A percentile compares a stretch with the other conserved stretches of the same genome.
Evolutionary conservation across 2,797 vertebrate species (phyloP).

Genomic region (Cynopterus sphinx): DNA sequence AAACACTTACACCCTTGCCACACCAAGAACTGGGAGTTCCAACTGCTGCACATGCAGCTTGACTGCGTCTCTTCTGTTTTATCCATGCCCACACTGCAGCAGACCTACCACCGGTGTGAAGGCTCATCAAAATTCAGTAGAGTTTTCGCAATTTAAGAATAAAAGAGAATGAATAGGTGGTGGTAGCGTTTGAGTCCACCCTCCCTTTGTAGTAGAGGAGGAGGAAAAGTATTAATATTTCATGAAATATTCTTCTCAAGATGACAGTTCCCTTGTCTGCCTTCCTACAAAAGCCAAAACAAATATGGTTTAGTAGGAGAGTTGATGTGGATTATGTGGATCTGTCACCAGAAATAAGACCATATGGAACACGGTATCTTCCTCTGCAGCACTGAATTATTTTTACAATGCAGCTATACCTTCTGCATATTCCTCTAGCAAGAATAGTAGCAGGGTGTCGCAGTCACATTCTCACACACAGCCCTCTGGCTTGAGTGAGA

Average conservation of each 20-base stretch:
- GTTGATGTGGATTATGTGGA: background rate
- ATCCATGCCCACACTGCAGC: background rate
- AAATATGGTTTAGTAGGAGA: conserved; percentile 8
- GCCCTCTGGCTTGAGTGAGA: background rate
- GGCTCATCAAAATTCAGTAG: background rate
- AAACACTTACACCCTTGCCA: fast-evolving
- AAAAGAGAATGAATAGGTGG: background rate
- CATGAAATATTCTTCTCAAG: background rate
- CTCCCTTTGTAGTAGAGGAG: background rate
- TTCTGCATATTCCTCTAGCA: conserved; percentile 36
- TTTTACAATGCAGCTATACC: conserved; percentile 42
- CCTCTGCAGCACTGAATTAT: conserved; percentile 53
- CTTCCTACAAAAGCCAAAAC: conserved; percentile 8
- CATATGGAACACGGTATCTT: conserved; percentile 58
- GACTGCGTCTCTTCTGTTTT: background rate
- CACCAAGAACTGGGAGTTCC: background rate
- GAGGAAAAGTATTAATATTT: background rate
- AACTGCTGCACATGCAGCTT: fast-evolving
- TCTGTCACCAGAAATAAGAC: conserved; percentile 45
- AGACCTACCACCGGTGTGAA: background rate
- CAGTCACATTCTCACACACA: conserved; percentile 15
- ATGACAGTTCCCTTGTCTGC: background rate
- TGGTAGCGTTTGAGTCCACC: background rate
- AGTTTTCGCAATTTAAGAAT: background rate
- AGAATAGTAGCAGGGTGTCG: conserved; percentile 29